phyloP scores from a whole-genome alignment of 2,888 invertebrate genomes.

The Pimpla rufipes region DNA sequence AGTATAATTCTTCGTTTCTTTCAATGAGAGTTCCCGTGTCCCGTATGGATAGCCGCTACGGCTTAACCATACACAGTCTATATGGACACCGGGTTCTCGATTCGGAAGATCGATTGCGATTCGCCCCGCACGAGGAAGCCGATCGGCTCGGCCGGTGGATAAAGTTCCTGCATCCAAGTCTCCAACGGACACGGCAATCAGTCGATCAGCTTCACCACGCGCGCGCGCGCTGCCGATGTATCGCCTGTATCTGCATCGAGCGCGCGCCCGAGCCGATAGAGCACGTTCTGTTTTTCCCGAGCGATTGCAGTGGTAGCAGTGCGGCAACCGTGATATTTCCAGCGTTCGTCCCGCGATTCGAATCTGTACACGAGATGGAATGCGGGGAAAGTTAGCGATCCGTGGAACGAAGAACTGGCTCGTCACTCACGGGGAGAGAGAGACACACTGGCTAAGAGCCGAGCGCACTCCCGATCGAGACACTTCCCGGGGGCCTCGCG shows the following conservation, averaged over 20 bases:
- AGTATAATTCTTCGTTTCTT: slow-evolving; percentile 45
- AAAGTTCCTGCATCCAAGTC: background rate
- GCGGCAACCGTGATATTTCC: slow-evolving; percentile 36
- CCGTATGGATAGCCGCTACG: background rate
- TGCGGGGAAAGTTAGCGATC: slow-evolving; percentile 73
- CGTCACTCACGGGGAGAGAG: slow-evolving; percentile 20
- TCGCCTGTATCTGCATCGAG: background rate
- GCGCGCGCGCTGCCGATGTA: background rate
- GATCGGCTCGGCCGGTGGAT: background rate
- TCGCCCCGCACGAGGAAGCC: background rate
- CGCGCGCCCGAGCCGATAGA: background rate
- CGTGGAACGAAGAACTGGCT: slow-evolving; percentile 34
- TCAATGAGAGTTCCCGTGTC: slow-evolving; percentile 22
- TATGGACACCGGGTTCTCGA: slow-evolving; percentile 8
- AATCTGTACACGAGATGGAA: slow-evolving; percentile 63
- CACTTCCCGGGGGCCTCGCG: slow-evolving; percentile 16
- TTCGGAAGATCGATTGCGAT: slow-evolving; percentile 20
- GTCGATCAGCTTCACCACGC: slow-evolving; percentile 6
- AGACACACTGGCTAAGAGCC: background rate
- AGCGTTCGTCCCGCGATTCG: slow-evolving; percentile 68
- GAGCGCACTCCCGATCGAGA: background rate
- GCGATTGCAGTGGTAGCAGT: slow-evolving; percentile 35
- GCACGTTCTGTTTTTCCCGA: slow-evolving; percentile 19
- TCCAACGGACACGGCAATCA: background rate
- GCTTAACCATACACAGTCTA: background rate